Evolutionary conservation across 2,113 vertebrate genomes (phyloP).

Genomic region (Ardeotis arabs): DNA sequence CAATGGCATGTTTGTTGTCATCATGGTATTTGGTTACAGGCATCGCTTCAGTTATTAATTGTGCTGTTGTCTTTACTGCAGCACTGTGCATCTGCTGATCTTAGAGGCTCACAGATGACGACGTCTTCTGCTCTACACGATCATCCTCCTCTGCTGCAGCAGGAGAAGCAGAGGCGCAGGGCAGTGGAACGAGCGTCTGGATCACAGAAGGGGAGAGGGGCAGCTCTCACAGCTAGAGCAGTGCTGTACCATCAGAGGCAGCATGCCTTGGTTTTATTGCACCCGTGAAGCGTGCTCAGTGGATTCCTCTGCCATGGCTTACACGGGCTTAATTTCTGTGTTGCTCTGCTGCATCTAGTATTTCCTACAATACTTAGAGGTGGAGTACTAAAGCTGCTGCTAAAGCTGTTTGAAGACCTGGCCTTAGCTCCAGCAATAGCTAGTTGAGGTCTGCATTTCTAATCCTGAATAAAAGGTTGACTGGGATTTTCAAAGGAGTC

Average conservation of each 20-base stretch:
- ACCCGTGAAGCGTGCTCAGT: neutral
- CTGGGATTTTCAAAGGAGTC: neutral
- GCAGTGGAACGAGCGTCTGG: neutral
- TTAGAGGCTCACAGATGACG: neutral
- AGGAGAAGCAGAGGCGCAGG: neutral
- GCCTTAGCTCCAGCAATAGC: neutral
- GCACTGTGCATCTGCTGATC: neutral
- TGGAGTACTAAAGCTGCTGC: neutral
- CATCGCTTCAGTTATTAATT: neutral
- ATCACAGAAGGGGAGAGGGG: neutral
- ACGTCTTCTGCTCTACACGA: neutral
- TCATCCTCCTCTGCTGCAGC: neutral
- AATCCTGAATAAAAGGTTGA: neutral
- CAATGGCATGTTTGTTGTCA: neutral
- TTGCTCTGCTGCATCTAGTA: neutral
- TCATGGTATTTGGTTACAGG: neutral
- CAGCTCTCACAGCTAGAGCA: neutral
- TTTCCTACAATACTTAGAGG: neutral
- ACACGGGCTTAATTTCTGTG: neutral
- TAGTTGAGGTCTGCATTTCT: neutral
- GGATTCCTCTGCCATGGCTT: neutral
- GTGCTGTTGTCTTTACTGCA: neutral
- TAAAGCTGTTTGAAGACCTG: neutral
- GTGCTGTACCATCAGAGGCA: neutral
- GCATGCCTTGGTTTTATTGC: neutral